Evolutionary conservation across 2,113 vertebrate species (phyloP), one percentile per base, ranked within the genome.

Genomic region (Amazona vittata): DNA sequence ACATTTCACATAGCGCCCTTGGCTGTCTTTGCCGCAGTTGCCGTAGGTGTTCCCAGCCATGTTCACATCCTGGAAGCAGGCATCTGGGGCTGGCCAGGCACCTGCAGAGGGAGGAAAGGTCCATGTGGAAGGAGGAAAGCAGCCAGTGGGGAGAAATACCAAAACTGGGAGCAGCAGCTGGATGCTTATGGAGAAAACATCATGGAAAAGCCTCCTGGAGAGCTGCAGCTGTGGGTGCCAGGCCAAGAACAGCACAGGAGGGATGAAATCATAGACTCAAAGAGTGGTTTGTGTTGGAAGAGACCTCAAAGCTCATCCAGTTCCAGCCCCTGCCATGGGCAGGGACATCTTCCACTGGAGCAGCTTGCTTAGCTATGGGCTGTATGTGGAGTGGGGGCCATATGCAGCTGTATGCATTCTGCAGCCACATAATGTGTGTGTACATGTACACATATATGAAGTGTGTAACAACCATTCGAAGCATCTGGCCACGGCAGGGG

Each of bases 11-110:
- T 98, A 99, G 96, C 96, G 97, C 18, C 99, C 99, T 4, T 98
- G 94, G 33, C 95, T 94, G 64, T 99, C 98, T 79, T 98, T 99
- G 43, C 99, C 99, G 2, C 99, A 99, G 98, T 99, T 99, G 35
- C 99, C 99, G 0, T 98, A 99, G 52, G 98, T 98, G 28, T 99
- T 99, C 8, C 99, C 99, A 0, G 98, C 99, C 9, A 98, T 98
- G 71, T 99, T 99, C 95, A 99, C 98, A 0, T 98, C 98, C 93
- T 98, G 98, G 93, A 99, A 99, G 59, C 99, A 99, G 79, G 97
- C 98, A 0, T 99, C 98, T 0, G 99, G 99, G 5, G 99, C 99
- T 0, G 99, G 99, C 89, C 94, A 98, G 22, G 99, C 99, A 69
- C 98, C 99, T 99, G 98, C 11, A 44, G 57, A 4, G 31, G 20